These are phyloP conservation scores for Ashinkailepas kermadecensis DNA, from an alignment of 2,888 invertebrate species.

Conservation along the genomic window DNA sequence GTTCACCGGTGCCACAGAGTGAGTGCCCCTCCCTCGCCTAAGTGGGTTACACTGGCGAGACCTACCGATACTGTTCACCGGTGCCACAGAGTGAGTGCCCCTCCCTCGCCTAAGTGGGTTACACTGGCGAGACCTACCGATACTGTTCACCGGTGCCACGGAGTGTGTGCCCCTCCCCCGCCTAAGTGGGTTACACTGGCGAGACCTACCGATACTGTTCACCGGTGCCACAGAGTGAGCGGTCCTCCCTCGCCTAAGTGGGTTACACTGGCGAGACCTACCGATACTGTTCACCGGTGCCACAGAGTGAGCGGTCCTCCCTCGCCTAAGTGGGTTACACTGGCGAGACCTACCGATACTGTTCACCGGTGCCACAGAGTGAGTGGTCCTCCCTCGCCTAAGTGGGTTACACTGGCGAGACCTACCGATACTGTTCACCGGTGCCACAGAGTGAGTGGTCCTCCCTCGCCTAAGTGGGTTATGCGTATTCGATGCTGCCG, in stretches of 20 bases:
- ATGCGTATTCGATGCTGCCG: constrained; percentile 43
- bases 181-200: constrained; percentile 59
- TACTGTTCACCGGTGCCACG: constrained; percentile 51
- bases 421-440: constrained; percentile 62
- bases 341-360: constrained; percentile 78
- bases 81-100: background rate
- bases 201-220: constrained; percentile 73
- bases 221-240: background rate
- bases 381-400: background rate
- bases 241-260: constrained; percentile 36
- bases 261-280: constrained; percentile 79
- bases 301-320: background rate
- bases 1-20: constrained; percentile 39
- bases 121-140: constrained; percentile 74
- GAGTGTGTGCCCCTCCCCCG: background rate
- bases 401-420: constrained; percentile 70
- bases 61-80: constrained; percentile 62
- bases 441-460: background rate
- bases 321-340: constrained; percentile 65
- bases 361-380: constrained; percentile 39
- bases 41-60: constrained; percentile 70
- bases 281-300: constrained; percentile 54
- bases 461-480: constrained; percentile 57
- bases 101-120: constrained; percentile 47
- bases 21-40: background rate